Evolutionary conservation across 2,888 invertebrate species (phyloP), one percentile per base, ranked within the genome.

Genomic region (Drosophila melanosoma): DNA sequence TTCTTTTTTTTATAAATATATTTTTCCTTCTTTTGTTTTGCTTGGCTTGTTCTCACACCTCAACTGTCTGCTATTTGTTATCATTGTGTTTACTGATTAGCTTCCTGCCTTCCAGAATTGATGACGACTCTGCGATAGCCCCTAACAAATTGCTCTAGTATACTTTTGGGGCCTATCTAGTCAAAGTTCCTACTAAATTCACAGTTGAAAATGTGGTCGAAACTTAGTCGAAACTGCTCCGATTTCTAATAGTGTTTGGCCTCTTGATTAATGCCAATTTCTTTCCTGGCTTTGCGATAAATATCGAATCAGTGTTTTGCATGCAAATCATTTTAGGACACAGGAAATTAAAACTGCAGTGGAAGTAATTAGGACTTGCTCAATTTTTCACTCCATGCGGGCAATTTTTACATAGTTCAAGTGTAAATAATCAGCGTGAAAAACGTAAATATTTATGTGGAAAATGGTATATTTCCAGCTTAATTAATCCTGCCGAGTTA

Each of bases 71-170:
- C 57, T 56, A 49, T 70, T 64, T 64, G 60, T 33, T 58, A 51
- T 69, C 61, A 72, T 59, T 66, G 52, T 70, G 73, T 72, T 74
- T 59, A 53, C 77, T 79, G 83, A 81, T 85, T 81, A 83, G 69
- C 65, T 67, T 58, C 54, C 54, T 60, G 69, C 73, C 73, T 58
- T 73, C 52, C 64, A 74, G 65, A 60, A 56, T 58, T 58, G 51
- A 69, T 57, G 60, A 57, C 57, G 48, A 56, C 35, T 60, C 26
- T 20, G 64, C 60, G 51, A 56, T 32, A 56, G 40, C 32, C 40
- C 49, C 33, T 60, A 68, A 56, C 45, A 67, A 72, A 80, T 72
- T 76, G 62, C 67, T 66, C 52, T 63, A 60, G 58, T 52, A 20
- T 38, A 49, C 58, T 48, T 57, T 65, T 63, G 61, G 57, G 45